Base-by-base conservation (phyloP, 2,888 invertebrate genomes). In the Tetragnatha montana region DNA sequence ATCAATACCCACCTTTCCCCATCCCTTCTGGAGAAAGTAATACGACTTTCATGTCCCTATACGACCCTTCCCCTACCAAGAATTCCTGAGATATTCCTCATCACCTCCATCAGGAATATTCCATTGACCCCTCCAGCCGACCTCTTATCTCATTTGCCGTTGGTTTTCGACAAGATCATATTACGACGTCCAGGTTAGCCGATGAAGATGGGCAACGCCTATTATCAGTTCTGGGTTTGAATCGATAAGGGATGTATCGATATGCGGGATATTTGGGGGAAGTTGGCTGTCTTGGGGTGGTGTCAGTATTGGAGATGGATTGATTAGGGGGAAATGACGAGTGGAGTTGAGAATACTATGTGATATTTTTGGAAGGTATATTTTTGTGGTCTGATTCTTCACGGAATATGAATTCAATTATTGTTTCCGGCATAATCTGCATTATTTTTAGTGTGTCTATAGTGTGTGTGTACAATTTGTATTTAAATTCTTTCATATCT, bases 81-180 rank as follows among this genome's bases (percentile, higher is more conserved):
- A 60, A 83, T 83, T 83, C 83, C 83, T 51, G 49, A 75, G 83
- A 75, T 83, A 83, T 83, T 83, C 47, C 75, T n/a, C 73, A 75
- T 14, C 71, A 22, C 17, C 47, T 50, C 81, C 70, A 69, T 19
- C 69, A 69, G 47, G 49, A 75, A 75, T 75, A 47, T 49, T 49
- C 50, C 47, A 50, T 12, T 17, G 21, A 49, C 21, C 70, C 81
- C 21, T 51, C 81, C 49, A n/a, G 12, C 78, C 12, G 7, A 51
- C 60, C 51, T n/a, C 19, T 75, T 68, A 75, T 75, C 75, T 75
- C 68, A 68, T 83, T 83, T 75, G 49, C 35, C 75, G 75, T 47
- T 68, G 83, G 71, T 82, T 81, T 60, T 47, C 74, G 60, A 50
- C 50, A 47, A 60, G 60, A 60, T 73, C 73, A 14, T 22, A 81